Base-by-base conservation (phyloP, 2,888 invertebrate species). In the Polydrusus tereticollis region DNA sequence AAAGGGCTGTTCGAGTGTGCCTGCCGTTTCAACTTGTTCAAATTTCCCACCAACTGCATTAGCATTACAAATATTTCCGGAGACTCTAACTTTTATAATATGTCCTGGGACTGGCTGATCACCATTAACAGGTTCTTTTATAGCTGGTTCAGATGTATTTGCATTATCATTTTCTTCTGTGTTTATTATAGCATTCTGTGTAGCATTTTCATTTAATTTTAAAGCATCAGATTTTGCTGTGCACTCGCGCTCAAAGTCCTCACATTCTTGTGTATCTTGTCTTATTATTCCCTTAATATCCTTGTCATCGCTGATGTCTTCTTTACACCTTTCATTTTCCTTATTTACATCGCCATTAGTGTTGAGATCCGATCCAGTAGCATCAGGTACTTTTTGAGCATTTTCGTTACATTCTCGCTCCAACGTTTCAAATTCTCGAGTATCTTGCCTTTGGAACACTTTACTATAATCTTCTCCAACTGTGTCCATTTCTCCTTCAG, bases 351-450 rank as follows among this genome's bases (percentile, higher is more conserved):
- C 23, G 18, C 10, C 3, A 45, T 23, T 18, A 16, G 18, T n/a
- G 45, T 18, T 16, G 16, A 10, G 0, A 18, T 45, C 3, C 2
- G 20, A 18, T 45, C 20, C 20, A 1, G 26, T 26, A 23, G 18
- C 20, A 26, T 7, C 1, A 14, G 18, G 7, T 21, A 52, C 14
- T 16, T n/a, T 52, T 38, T 21, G 18, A 8, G 16, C 12, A 65
- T 23, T 36, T n/a, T 58, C 45, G 18, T 57, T 36, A 45, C 18
- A 59, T 41, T 64, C 36, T 21, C 41, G 29, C 16, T 69, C 69
- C 12, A 69, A 21, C 1, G 16, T 36, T 47, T 69, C 69, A 69
- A 69, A 69, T 63, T 69, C 69, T n/a, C 20, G 10, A 18, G 69
- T 69, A 50, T 69, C 69, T 63, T 69, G 69, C 38, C 69, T 69